These are phyloP conservation scores for Parnassius orleans DNA, from an alignment of 2,888 invertebrate species.

Conservation along the genomic window DNA sequence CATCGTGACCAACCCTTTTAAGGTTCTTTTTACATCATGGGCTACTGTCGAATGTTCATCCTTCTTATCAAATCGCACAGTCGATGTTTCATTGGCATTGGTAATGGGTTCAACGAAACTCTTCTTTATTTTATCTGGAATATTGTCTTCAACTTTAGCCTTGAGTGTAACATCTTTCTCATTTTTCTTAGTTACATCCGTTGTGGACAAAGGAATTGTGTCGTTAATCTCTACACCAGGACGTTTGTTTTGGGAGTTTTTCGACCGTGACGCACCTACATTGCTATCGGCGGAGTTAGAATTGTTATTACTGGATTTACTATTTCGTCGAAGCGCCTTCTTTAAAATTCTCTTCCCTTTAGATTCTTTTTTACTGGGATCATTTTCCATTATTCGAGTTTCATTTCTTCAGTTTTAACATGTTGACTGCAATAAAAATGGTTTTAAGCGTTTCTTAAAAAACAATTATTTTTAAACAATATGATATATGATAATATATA, in stretches of 20 bases:
- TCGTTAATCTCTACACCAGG: constrained; percentile 52
- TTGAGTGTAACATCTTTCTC: constrained; percentile 28
- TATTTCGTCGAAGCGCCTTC: constrained; percentile 66
- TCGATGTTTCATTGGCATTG: constrained; percentile 10
- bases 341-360: constrained; percentile 73
- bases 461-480: not conserved
- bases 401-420: constrained; percentile 52
- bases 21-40: constrained; percentile 52
- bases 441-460: not conserved
- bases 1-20: constrained; percentile 59
- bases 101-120: constrained; percentile 14
- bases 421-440: constrained; percentile 57
- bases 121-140: constrained; percentile 1
- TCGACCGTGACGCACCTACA: constrained; percentile 54
- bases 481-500: no score
- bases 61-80: constrained; percentile 32
- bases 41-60: constrained; percentile 39
- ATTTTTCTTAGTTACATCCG: constrained; percentile 52
- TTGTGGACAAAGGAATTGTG: constrained; percentile 49
- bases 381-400: constrained; percentile 74
- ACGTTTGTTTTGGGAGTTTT: constrained; percentile 60
- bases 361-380: constrained; percentile 73
- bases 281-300: constrained; percentile 49
- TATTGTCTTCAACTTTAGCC: constrained; percentile 5
- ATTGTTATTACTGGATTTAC: constrained; percentile 61